Evolutionary conservation across 2,888 invertebrate genomes (phyloP).

Genomic region (Diadegma fenestrale): DNA sequence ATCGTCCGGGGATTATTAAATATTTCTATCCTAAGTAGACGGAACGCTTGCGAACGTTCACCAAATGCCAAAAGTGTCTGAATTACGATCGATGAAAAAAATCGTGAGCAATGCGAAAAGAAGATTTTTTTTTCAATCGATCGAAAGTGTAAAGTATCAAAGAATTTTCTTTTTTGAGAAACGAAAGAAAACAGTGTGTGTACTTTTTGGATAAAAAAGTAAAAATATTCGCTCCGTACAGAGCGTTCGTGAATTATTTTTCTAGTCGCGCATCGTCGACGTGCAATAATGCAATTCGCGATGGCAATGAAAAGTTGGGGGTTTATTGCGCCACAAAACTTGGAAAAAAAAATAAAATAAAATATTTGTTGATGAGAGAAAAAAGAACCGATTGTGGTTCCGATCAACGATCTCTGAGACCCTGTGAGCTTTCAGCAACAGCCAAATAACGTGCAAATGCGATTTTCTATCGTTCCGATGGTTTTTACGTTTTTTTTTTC

Average conservation of each 20-base stretch:
- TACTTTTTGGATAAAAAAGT: slow-evolving; percentile 12
- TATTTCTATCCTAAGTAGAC: slow-evolving; percentile 15
- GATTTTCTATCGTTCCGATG: not conserved
- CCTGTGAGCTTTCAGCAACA: slow-evolving; percentile 29
- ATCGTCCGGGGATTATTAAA: not conserved
- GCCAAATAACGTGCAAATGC: slow-evolving; percentile 25
- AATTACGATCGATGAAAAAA: slow-evolving; percentile 13
- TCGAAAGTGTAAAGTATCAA: slow-evolving; percentile 11
- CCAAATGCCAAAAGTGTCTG: slow-evolving; percentile 50
- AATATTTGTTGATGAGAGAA: slow-evolving; percentile 26
- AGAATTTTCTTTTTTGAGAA: slow-evolving; percentile 17
- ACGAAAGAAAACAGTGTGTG: slow-evolving; percentile 1
- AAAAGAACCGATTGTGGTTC: slow-evolving; percentile 36
- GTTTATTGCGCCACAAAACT: slow-evolving; percentile 1
- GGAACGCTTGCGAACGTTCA: slow-evolving; percentile 21
- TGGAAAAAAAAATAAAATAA: not conserved
- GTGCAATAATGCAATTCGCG: slow-evolving; percentile 45
- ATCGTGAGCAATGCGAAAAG: not conserved
- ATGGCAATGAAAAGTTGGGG: not conserved
- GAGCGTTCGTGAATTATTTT: slow-evolving; percentile 17
- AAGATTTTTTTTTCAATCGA: not conserved
- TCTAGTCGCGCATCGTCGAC: slow-evolving; percentile 58
- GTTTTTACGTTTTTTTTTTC: not conserved
- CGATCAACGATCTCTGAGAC: slow-evolving; percentile 43
- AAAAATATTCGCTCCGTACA: not conserved